Evolutionary conservation across 2,113 vertebrate species (phyloP), one percentile per base, ranked within the genome.

Genomic region (Suncus etruscus): DNA sequence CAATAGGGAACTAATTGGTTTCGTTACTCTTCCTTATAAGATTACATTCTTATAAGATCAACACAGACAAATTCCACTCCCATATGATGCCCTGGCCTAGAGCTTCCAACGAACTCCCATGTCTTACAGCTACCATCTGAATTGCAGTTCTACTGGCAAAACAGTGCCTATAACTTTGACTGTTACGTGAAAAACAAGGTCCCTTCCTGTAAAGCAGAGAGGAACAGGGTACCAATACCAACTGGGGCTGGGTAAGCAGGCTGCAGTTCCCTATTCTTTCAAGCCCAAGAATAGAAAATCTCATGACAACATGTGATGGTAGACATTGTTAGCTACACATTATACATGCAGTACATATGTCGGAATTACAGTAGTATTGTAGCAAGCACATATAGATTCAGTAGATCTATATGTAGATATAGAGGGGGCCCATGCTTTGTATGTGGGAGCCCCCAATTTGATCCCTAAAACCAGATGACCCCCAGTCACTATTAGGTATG

Each of bases 161-260:
- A 8, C 61, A 68, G 15, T 11, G 32, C 32, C n/a, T 12, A 31
- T 48, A 87, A 39, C 18, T 4, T 14, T 77, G 27, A 18, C 54
- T 92, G 70, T 51, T n/a, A 47, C 51, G 68, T 75, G 31, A 31
- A n/a, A 91, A 91, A 54, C 18, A 48, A 77, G 27, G 85, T 51
- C n/a, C 0, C 65, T 45, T 68, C 63, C 14, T 12, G 20, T 18
- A 78, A 83, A 69, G 75, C 22, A 65, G 31, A 76, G 1, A 92
- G 10, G 31, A 8, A 4, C 8, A 72, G 31, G 24, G 20, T 88
- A 48, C 86, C 32, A 80, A 32, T 88, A 48, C 86, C 32, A 80
- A 32, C 16, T 69, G 8, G 58, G 81, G 20, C 27, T 48, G 54
- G 29, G 77, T 90, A 18, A 27, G 27, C 32, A 70, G 50, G 31